Evolutionary conservation across 2,888 invertebrate species (phyloP).

Genomic region (Scaptodrosophila latifasciaeformis): DNA sequence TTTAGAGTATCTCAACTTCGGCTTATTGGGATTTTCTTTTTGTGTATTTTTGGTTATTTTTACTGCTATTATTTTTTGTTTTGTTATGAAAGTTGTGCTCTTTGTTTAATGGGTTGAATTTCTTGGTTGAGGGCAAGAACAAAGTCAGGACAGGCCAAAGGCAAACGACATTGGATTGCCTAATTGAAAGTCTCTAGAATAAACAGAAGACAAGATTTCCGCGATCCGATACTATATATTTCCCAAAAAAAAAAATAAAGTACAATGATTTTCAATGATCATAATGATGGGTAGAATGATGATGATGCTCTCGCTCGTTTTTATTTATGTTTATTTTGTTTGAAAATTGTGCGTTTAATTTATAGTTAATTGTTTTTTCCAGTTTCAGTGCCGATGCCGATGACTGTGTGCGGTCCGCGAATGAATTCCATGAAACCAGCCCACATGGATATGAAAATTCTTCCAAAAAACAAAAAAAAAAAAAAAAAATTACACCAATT

Average conservation of each 20-base stretch:
- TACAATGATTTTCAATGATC: no score
- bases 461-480: no score
- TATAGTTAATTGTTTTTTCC: conserved; percentile 64
- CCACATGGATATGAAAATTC: background rate
- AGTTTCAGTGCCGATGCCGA: conserved; percentile 51
- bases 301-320: conserved; percentile 22
- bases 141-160: background rate
- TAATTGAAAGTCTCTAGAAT: conserved; percentile 44
- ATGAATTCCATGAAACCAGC: conserved; percentile 38
- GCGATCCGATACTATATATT: conserved; percentile 58
- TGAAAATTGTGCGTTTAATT: conserved; percentile 66
- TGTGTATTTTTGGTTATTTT: no score
- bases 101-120: conserved; percentile 52
- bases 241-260: conserved; percentile 41
- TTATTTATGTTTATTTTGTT: conserved; percentile 65
- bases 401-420: conserved; percentile 61
- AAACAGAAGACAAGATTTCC: conserved; percentile 40
- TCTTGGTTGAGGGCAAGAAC: no score
- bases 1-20: conserved; percentile 12
- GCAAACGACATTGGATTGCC: conserved; percentile 47
- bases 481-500: conserved; percentile 50
- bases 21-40: background rate
- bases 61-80: conserved; percentile 30
- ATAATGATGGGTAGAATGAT: conserved; percentile 31
- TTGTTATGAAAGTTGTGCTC: conserved; percentile 55